Evolutionary conservation across 2,113 vertebrate genomes (phyloP).

Genomic region (Cnemophilus loriae): DNA sequence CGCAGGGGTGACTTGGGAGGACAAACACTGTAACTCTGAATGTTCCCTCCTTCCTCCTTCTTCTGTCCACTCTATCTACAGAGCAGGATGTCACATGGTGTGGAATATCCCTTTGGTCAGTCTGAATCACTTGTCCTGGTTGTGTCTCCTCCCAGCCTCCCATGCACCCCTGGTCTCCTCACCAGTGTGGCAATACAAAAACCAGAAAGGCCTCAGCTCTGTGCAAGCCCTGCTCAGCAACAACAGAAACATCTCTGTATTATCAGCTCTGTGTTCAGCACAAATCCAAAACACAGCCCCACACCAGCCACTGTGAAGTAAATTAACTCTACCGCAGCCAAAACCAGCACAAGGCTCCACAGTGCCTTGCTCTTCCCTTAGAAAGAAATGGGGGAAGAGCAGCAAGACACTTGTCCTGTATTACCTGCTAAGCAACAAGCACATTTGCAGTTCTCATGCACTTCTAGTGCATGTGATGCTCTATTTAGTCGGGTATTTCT

Average conservation of each 20-base stretch:
- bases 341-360: not conserved
- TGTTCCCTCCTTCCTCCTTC: not conserved
- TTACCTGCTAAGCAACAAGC: not conserved
- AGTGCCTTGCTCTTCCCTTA: not conserved
- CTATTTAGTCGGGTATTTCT: not conserved
- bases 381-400: not conserved
- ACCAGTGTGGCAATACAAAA: accelerated
- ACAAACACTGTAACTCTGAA: not conserved
- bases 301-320: not conserved
- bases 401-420: not conserved
- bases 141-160: not conserved
- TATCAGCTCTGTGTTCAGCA: not conserved
- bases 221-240: not conserved
- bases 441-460: not conserved
- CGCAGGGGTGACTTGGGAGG: not conserved
- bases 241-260: not conserved
- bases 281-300: not conserved
- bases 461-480: not conserved
- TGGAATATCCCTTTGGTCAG: not conserved
- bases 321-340: not conserved
- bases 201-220: not conserved
- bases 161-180: not conserved
- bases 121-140: not conserved
- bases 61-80: too few species aligned
- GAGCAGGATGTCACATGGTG: not conserved